Evolutionary conservation across 1,140 invertebrate genomes (phyloP).

Genomic region (Pseudachorutes palmiensis): DNA sequence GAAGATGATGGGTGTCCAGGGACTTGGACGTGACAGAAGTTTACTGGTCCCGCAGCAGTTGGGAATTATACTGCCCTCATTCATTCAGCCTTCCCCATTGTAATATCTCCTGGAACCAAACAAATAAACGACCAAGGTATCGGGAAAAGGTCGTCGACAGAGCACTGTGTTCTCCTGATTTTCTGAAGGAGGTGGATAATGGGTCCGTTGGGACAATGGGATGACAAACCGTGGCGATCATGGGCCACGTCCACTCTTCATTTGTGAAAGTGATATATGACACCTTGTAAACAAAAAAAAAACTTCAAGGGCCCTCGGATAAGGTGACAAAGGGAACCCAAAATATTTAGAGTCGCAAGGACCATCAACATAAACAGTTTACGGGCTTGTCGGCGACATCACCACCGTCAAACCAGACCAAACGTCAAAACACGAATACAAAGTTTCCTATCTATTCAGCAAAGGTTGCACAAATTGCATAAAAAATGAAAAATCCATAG

Average conservation of each 20-base stretch:
- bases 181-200: neutral
- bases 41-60: neutral
- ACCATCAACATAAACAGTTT: neutral
- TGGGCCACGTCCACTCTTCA: slow-evolving; percentile 35
- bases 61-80: neutral
- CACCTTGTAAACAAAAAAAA: slow-evolving; percentile 10
- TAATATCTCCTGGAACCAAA: neutral
- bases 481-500: too few species aligned
- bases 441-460: neutral
- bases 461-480: too few species aligned
- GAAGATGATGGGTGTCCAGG: slow-evolving; percentile 6
- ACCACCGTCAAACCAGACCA: neutral
- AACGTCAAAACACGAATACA: neutral
- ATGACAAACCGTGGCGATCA: slow-evolving; percentile 34
- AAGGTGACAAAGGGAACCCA: slow-evolving; percentile 17
- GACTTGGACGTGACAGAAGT: neutral
- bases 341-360: slow-evolving; percentile 33
- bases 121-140: neutral
- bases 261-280: slow-evolving; percentile 33
- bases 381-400: neutral
- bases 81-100: too few species aligned
- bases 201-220: slow-evolving; percentile 10
- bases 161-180: neutral
- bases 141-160: neutral
- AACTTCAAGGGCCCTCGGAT: neutral